Percentiles rank a stretch among this genome's conserved stretches.
phyloP scores from a whole-genome alignment of 1,140 invertebrate genomes.

The Lordiphosa stackelbergi region DNA sequence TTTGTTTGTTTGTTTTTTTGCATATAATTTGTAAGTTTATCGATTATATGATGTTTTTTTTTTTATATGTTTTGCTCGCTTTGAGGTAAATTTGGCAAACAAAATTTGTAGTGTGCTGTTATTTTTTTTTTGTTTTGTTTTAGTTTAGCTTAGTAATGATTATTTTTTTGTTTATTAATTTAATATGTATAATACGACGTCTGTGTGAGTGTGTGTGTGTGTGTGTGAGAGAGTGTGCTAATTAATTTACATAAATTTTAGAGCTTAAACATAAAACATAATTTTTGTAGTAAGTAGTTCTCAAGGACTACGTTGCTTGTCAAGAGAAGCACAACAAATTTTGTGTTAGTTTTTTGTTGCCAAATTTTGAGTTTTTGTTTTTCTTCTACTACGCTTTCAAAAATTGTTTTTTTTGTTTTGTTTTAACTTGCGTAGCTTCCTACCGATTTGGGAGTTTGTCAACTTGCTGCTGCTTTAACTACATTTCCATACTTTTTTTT shows the following conservation, averaged over 20 bases:
- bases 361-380: conserved; percentile 20
- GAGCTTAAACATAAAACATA: conserved; percentile 63
- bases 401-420: conserved; percentile 2
- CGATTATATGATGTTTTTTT: conserved; percentile 6
- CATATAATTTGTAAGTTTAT: conserved; percentile 3
- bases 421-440: conserved; percentile 10
- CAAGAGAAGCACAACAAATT: conserved; percentile 49
- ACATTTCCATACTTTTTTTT: conserved; percentile 28
- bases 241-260: conserved; percentile 62
- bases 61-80: conserved; percentile 28
- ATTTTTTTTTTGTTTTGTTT: conserved; percentile 30
- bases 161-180: conserved; percentile 45
- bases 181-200: conserved; percentile 40
- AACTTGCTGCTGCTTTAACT: conserved; percentile 36
- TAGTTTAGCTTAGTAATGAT: conserved; percentile 31
- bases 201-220: conserved; percentile 22
- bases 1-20: conserved; percentile 4
- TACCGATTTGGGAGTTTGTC: background rate
- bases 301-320: conserved; percentile 21
- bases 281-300: conserved; percentile 32
- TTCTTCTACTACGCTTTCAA: conserved; percentile 24
- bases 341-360: conserved; percentile 23
- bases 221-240: conserved; percentile 25
- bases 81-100: conserved; percentile 74
- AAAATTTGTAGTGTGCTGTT: conserved; percentile 45